phyloP scores from a whole-genome alignment of 53 echinoderm and acorn worm species.

The Hippasteria phrygiana region DNA sequence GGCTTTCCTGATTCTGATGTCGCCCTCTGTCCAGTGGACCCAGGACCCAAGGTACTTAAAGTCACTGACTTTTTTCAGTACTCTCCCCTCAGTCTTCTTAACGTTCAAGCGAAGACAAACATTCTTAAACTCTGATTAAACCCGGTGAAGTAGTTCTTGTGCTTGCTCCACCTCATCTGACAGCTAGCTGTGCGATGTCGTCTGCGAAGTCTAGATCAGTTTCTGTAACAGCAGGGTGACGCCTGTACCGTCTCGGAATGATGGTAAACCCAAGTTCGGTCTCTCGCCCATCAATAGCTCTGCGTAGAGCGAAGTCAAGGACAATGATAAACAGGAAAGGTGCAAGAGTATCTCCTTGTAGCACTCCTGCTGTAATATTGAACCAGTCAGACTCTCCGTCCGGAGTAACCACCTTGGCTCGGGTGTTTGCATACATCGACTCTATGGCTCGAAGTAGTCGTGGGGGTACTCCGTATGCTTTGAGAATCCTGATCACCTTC shows the following conservation, averaged over 20 bases:
- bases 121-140: constrained; percentile 9
- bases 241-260: constrained; percentile 4
- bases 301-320: background rate
- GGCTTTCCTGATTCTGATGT: constrained; percentile 16
- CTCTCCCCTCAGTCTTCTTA: background rate
- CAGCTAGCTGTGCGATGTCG: constrained; percentile 39
- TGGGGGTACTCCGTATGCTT: constrained; percentile 34
- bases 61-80: background rate
- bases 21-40: background rate
- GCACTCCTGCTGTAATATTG: constrained; percentile 3
- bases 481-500: constrained; percentile 29
- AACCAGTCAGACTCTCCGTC: constrained; percentile 18
- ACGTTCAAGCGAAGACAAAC: background rate
- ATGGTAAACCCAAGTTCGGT: constrained; percentile 17
- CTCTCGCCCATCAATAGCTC: constrained; percentile 1
- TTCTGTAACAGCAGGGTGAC: constrained; percentile 1
- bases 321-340: constrained; percentile 16
- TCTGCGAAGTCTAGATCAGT: constrained; percentile 55
- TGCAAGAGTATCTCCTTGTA: background rate
- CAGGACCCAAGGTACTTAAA: background rate
- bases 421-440: background rate
- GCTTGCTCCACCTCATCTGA: background rate
- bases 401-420: constrained; percentile 20
- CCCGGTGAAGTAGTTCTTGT: background rate
- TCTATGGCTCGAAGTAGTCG: background rate